A percentile compares a stretch with the other conserved stretches of the same genome.
phyloP scores from a whole-genome alignment of 2,888 invertebrate genomes.

The Andricus quercusramuli region DNA sequence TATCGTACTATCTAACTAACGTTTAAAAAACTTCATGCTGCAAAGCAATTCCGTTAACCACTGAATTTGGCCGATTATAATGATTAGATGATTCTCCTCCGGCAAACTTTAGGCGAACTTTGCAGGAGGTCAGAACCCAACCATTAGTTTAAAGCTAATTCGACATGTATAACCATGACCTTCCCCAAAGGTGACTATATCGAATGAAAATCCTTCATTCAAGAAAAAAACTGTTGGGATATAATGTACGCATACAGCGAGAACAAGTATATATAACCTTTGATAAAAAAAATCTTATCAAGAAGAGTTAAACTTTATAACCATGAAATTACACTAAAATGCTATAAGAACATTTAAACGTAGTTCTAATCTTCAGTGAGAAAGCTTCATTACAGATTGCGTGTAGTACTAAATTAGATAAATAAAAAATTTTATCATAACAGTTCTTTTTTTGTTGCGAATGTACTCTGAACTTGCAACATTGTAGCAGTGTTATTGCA shows the following conservation, averaged over 20 bases:
- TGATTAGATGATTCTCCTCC: too few relatives aligned
- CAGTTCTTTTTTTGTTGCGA: too few relatives aligned
- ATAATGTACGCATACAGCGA: background rate
- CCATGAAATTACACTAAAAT: background rate
- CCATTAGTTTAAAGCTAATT: too few relatives aligned
- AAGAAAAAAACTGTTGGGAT: background rate
- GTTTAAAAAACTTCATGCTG: too few relatives aligned
- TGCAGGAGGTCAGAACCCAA: too few relatives aligned
- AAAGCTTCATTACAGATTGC: background rate
- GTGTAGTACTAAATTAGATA: conserved; percentile 2
- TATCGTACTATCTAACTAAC: too few relatives aligned
- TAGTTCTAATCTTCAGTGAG: background rate
- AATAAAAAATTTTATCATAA: background rate
- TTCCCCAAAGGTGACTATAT: background rate
- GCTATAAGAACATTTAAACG: background rate
- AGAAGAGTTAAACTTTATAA: background rate
- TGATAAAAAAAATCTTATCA: background rate
- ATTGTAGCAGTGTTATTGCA: conserved; percentile 23
- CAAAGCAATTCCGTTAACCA: too few relatives aligned
- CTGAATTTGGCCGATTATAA: too few relatives aligned
- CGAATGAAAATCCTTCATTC: background rate
- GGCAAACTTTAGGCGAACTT: too few relatives aligned
- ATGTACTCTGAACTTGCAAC: conserved; percentile 14
- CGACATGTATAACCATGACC: too few relatives aligned
- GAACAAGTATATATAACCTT: background rate